phyloP scores from a whole-genome alignment of 1,140 invertebrate genomes.

The Musca vetustissima region DNA sequence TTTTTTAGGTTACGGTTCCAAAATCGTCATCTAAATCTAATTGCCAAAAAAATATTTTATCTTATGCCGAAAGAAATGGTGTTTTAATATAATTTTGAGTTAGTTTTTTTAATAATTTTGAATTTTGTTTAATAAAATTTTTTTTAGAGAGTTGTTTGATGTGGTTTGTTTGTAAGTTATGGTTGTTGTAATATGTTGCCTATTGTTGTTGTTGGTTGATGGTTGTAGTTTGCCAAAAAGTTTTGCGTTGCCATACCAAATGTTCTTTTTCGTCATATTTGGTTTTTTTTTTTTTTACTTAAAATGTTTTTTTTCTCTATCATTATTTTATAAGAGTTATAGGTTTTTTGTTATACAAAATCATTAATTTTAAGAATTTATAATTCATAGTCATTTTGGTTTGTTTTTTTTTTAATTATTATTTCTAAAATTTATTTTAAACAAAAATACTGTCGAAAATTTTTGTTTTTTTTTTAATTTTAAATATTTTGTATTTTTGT shows the following conservation, averaged over 20 bases:
- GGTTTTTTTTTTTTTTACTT: constrained; percentile 18
- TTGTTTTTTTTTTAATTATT: neutral
- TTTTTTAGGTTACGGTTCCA: no score
- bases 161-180: no score
- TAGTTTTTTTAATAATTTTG: no score
- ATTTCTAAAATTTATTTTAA: neutral
- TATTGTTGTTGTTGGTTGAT: constrained; percentile 6
- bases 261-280: constrained; percentile 20
- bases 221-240: constrained; percentile 11
- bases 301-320: constrained; percentile 8
- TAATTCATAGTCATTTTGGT: neutral
- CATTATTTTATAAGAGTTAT: constrained; percentile 27
- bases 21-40: no score
- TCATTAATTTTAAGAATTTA: neutral
- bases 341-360: neutral
- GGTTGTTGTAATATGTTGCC: neutral
- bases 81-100: constrained; percentile 2
- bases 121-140: no score
- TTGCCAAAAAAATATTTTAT: neutral
- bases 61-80: constrained; percentile 7
- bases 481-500: constrained; percentile 29
- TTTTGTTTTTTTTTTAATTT: neutral
- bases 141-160: no score
- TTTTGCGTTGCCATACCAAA: constrained; percentile 24
- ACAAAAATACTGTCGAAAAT: neutral